Base-by-base conservation (phyloP, 2,797 vertebrate species). In the Pampus argenteus region DNA sequence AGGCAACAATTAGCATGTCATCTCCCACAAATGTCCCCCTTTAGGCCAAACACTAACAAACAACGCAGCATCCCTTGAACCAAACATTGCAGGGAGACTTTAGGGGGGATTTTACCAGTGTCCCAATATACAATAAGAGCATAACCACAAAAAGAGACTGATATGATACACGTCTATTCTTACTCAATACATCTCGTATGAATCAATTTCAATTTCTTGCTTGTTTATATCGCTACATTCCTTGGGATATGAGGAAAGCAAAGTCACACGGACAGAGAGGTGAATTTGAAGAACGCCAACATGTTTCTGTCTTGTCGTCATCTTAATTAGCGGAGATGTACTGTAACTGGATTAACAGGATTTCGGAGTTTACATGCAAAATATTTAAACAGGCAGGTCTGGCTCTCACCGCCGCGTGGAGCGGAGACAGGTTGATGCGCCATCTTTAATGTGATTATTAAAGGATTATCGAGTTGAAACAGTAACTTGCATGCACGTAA, bases 1-100 rank as follows among this genome's bases (percentile, higher is more conserved):
- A 79, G 48, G 67, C 49, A 78, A 38, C 56, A 79, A 77, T 84
- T 81, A 79, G 36, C 9, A 29, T 55, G 71, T 63, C 80, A 69
- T 58, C n/a, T 47, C 18, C 34, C 51, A 70, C 42, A 65, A 74
- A 83, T 68, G 44, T 55, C 40, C 48, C 44, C 56, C 13, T 78
- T 76, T 42, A 13, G 54, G 23, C 40, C 50, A 17, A 22, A 62
- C 29, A 36, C 23, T 23, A 31, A 57, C 28, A 78, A 81, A 69
- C 44, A 66, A 34, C 42, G 6, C 9, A 59, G 63, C 18, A 59
- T 17, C 34, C 36, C 18, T 58, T 66, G 23, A 60, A 47, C 40
- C 36, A 51, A 42, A 72, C 44, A 48, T 34, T 58, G 29, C 7
- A 15, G 17, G 26, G 1, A 63, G 38, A 55, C 31, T 62, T 52